Conservation (phyloP, 1,140 invertebrate species). For the Solen grandis region DNA sequence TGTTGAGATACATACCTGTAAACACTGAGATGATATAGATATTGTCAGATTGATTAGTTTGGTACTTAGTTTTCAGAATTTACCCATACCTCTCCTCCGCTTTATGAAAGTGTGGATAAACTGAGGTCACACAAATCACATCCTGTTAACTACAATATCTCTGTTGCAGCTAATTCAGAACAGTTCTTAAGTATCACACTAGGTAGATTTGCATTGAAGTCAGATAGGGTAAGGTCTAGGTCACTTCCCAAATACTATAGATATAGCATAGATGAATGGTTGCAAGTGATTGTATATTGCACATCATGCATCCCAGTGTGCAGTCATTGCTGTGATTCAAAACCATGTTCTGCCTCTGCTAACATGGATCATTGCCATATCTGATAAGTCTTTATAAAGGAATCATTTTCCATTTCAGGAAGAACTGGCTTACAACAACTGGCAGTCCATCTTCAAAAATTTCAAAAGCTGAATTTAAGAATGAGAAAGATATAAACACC, state of each 20-base stretch:
- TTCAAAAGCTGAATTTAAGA: constrained; percentile 69
- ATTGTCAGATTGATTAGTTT: no score
- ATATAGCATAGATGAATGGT: neutral
- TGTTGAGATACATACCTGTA: no score
- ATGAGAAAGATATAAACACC: constrained; percentile 62
- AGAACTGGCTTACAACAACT: constrained; percentile 65
- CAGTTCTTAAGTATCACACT: no score
- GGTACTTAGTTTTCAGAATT: no score
- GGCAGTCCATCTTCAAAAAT: constrained; percentile 72
- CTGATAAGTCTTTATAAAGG: neutral
- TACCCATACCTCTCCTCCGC: no score
- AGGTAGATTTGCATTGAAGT: no score
- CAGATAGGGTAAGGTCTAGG: neutral
- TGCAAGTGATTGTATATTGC: neutral
- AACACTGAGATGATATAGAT: no score
- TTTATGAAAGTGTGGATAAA: no score
- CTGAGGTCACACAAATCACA: no score
- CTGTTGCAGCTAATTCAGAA: no score
- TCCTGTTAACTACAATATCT: no score
- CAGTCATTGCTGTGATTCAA: neutral
- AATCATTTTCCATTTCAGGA: constrained; percentile 61
- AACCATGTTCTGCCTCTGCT: neutral
- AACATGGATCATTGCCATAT: no score
- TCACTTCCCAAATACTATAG: neutral
- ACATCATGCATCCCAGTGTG: neutral